Evolutionary conservation across 2,888 invertebrate genomes (phyloP).

Genomic region (Sialis lutaria): DNA sequence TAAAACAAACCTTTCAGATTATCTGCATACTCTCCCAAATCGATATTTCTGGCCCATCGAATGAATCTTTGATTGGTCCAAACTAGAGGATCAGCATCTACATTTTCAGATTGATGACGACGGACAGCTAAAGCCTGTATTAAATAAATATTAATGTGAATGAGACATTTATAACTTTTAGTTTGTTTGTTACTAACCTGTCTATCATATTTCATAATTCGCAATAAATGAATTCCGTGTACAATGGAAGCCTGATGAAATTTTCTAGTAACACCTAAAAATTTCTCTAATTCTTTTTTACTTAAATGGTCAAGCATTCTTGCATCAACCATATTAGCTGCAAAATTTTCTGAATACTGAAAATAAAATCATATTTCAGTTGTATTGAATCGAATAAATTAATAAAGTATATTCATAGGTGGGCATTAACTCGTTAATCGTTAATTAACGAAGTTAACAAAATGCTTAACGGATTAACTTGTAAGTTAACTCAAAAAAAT

Average conservation of each 20-base stretch:
- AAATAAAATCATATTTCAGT: conserved; percentile 10
- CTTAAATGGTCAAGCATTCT: conserved; percentile 83
- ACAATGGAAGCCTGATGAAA: conserved; percentile 91
- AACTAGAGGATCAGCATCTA: conserved; percentile 80
- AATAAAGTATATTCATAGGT: no score
- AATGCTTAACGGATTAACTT: no score
- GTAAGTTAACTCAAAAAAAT: no score
- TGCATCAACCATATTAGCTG: conserved; percentile 81
- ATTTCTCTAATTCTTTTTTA: conserved; percentile 87
- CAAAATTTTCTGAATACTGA: conserved; percentile 76
- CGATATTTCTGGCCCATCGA: conserved; percentile 85
- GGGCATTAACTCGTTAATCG: no score
- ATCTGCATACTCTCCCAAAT: conserved; percentile 83
- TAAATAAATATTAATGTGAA: neutral
- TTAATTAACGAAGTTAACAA: no score
- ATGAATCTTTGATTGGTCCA: conserved; percentile 94
- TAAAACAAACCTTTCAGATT: conserved; percentile 60
- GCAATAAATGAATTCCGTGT: conserved; percentile 79
- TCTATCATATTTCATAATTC: conserved; percentile 83
- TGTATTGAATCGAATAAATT: neutral
- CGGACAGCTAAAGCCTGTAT: conserved; percentile 68
- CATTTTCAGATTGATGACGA: conserved; percentile 72
- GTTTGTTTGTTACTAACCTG: conserved; percentile 39
- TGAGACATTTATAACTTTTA: neutral
- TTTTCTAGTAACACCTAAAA: conserved; percentile 79